Conservation (phyloP, 2,797 vertebrate genomes). For the Coranthus polyacanthus region DNA sequence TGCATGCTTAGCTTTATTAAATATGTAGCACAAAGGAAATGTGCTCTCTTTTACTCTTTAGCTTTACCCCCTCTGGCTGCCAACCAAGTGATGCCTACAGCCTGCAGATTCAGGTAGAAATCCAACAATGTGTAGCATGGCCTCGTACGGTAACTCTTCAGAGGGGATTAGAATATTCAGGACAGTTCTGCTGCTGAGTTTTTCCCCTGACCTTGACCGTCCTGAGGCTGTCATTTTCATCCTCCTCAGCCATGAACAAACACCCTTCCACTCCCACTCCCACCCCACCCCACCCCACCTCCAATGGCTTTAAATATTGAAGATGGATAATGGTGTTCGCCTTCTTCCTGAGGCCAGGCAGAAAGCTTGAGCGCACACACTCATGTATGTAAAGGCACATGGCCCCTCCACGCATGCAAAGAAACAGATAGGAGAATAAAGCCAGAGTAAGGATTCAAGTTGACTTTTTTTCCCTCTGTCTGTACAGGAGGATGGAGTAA, state of each 20-base stretch:
- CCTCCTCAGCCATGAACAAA: slow-evolving; percentile 23
- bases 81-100: slow-evolving; percentile 23
- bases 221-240: slow-evolving; percentile 51
- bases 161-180: slow-evolving; percentile 20
- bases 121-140: slow-evolving; percentile 15
- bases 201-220: slow-evolving; percentile 59
- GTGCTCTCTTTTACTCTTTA: slow-evolving; percentile 63
- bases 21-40: slow-evolving; percentile 80
- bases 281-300: slow-evolving; percentile 3
- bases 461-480: background rate
- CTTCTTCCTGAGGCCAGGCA: slow-evolving; percentile 48
- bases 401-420: background rate
- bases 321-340: slow-evolving; percentile 77
- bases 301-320: slow-evolving; percentile 80
- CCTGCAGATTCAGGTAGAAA: slow-evolving; percentile 27
- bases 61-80: slow-evolving; percentile 51
- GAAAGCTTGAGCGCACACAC: slow-evolving; percentile 24
- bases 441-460: slow-evolving; percentile 23
- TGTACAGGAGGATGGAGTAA: too few species aligned
- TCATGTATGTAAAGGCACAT: slow-evolving; percentile 11
- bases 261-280: slow-evolving; percentile 15
- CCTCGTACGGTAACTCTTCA: slow-evolving; percentile 11
- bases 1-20: slow-evolving; percentile 81
- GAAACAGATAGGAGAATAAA: background rate
- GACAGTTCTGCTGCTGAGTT: slow-evolving; percentile 19